Base-by-base conservation (phyloP, 2,797 vertebrate genomes). In the Urosaurus nigricauda region DNA sequence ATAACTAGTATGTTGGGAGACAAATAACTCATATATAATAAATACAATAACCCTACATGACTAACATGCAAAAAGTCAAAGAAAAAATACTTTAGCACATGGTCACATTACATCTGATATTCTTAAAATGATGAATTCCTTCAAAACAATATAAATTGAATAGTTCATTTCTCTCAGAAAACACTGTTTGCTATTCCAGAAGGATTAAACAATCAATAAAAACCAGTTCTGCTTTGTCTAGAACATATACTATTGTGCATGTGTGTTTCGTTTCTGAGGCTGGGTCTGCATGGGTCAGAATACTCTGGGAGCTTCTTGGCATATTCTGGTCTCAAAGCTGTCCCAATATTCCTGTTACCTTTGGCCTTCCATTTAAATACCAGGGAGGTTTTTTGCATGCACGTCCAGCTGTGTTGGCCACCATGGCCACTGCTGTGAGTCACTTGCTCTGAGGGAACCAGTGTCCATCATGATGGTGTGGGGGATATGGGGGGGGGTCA, bases 1-100 rank as follows among this genome's bases (percentile, higher is more conserved):
- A 43, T 68, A 70, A 82, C 47, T 13, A 88, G 90, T 78, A 78
- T 86, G 19, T n/a, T 51, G 65, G 7, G 65, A n/a, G 40, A 86
- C 4, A 83, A 88, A 77, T 56, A 43, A 65, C 16, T 21, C 11
- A 65, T 26, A 32, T 81, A 21, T 60, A 80, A 81, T 82, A 65
- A 63, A 12, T 4, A 29, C 37, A 82, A 26, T 2, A 40, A 40
- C 21, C 35, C 58, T 65, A 32, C n/a, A 80, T 80, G n/a, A 35
- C 79, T n/a, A 58, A 80, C 51, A 53, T 35, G 53, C 26, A 51
- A 78, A 51, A 51, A 78, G 21, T 19, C 58, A 60, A 79, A 75
- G 43, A 87, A 29, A 32, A 37, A 87, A 51, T 32, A 74, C 43
- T 35, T n/a, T 73, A 24, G 5, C 1, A 81, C 13, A 12, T 43